Evolutionary conservation across 2,888 invertebrate genomes (phyloP).

Genomic region (Micoletzkya japonica): DNA sequence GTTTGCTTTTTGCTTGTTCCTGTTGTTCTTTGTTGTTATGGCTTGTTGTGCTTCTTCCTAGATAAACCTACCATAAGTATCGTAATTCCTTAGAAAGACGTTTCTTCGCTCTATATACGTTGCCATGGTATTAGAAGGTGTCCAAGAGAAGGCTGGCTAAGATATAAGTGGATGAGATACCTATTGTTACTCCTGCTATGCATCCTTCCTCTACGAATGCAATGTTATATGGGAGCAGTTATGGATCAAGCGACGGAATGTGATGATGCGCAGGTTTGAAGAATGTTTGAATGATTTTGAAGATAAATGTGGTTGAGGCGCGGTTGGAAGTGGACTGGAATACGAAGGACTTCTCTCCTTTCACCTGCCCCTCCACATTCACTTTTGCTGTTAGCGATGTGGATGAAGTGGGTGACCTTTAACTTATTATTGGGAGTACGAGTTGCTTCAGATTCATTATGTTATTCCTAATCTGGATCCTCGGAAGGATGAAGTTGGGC

Average conservation of each 20-base stretch:
- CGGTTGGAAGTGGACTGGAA: slow-evolving; percentile 73
- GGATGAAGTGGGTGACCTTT: background rate
- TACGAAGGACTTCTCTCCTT: slow-evolving; percentile 68
- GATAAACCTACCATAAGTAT: too few species aligned
- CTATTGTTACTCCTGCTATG: background rate
- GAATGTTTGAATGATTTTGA: background rate
- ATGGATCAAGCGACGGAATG: slow-evolving; percentile 72
- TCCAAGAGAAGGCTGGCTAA: too few species aligned
- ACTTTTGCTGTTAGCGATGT: slow-evolving; percentile 23
- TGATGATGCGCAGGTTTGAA: slow-evolving; percentile 74
- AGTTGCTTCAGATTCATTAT: slow-evolving; percentile 37
- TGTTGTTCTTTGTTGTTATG: background rate
- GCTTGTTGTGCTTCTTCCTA: background rate
- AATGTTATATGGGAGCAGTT: slow-evolving; percentile 64
- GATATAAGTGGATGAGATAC: too few species aligned
- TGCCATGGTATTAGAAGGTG: too few species aligned
- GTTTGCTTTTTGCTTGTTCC: too few species aligned
- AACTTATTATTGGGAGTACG: background rate
- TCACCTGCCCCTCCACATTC: slow-evolving; percentile 71
- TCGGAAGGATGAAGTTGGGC: slow-evolving; percentile 70
- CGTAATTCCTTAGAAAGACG: too few species aligned
- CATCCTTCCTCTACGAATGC: background rate
- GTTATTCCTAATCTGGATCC: slow-evolving; percentile 44
- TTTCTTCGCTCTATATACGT: too few species aligned
- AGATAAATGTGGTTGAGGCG: slow-evolving; percentile 66